phyloP scores from a whole-genome alignment of 2,797 vertebrate genomes.

The Diceros bicornis region DNA sequence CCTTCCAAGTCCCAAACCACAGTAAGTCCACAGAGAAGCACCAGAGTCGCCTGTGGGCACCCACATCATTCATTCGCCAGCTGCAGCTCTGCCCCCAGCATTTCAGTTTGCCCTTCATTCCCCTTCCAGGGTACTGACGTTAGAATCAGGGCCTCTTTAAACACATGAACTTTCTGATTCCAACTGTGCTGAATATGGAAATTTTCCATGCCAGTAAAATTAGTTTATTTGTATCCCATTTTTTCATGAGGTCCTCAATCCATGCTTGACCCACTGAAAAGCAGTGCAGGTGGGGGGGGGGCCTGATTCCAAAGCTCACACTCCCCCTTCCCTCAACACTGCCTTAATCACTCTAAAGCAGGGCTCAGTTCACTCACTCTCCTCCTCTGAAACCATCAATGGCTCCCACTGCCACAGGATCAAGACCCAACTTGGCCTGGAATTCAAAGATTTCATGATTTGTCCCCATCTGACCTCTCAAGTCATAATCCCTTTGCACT shows the following conservation, averaged over 20 bases:
- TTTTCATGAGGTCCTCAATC: not conserved
- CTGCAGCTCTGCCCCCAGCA: too few relatives aligned
- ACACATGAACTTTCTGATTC: not conserved
- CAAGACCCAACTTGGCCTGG: not conserved
- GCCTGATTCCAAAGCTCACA: not conserved
- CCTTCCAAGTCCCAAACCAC: not conserved
- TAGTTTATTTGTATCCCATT: too few relatives aligned
- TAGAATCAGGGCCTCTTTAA: not conserved
- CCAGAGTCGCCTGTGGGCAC: accelerated
- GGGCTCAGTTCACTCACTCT: too few relatives aligned
- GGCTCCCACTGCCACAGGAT: not conserved
- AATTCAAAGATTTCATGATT: not conserved
- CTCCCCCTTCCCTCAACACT: accelerated
- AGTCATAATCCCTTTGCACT: not conserved
- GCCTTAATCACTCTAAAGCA: not conserved
- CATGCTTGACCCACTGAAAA: accelerated
- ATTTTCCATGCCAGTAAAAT: not conserved
- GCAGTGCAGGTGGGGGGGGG: too few relatives aligned
- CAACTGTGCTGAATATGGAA: not conserved
- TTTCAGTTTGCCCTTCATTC: not conserved
- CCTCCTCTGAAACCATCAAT: not conserved
- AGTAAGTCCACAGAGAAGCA: not conserved
- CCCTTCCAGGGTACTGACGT: accelerated
- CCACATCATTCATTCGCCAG: accelerated
- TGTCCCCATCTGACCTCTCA: not conserved